These are phyloP conservation scores for Seriola quinqueradiata DNA, from an alignment of 2,113 vertebrate species.

Conservation along the genomic window DNA sequence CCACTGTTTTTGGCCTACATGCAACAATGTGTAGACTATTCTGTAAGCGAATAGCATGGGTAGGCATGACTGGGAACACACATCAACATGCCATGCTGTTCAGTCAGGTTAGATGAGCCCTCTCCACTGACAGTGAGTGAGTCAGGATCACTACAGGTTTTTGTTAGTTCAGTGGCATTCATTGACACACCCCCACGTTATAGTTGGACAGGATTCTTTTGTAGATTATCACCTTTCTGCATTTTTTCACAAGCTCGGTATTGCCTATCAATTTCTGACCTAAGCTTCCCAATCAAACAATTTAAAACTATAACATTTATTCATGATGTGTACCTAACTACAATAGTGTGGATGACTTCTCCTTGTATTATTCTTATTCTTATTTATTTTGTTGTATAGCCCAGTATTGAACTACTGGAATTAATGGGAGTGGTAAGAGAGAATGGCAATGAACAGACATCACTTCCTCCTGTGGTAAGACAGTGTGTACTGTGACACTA, in stretches of 20 bases:
- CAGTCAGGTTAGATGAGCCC: constrained; percentile 28
- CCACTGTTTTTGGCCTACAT: not conserved
- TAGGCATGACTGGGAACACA: constrained; percentile 4
- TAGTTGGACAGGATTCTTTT: constrained; percentile 46
- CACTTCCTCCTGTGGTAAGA: constrained; percentile 76
- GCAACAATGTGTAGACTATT: not conserved
- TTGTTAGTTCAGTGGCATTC: constrained; percentile 46
- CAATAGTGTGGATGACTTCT: not conserved
- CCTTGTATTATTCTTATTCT: constrained; percentile 1
- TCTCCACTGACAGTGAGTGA: constrained; percentile 26
- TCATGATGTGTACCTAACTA: not conserved
- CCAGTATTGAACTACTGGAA: constrained; percentile 83
- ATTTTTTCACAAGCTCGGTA: constrained; percentile 1
- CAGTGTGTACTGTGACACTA: not conserved
- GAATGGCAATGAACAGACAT: constrained; percentile 68
- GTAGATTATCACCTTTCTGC: constrained; percentile 11
- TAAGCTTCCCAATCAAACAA: not conserved
- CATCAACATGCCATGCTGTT: constrained; percentile 11
- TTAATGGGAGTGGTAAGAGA: constrained; percentile 81
- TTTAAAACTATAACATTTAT: not conserved
- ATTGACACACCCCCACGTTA: constrained; percentile 51
- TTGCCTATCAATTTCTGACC: not conserved
- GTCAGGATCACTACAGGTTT: constrained; percentile 43
- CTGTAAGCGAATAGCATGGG: constrained; percentile 5
- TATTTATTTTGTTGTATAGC: constrained; percentile 57